phyloP scores from a whole-genome alignment of 1,140 invertebrate species.

The Formica exsecta region DNA sequence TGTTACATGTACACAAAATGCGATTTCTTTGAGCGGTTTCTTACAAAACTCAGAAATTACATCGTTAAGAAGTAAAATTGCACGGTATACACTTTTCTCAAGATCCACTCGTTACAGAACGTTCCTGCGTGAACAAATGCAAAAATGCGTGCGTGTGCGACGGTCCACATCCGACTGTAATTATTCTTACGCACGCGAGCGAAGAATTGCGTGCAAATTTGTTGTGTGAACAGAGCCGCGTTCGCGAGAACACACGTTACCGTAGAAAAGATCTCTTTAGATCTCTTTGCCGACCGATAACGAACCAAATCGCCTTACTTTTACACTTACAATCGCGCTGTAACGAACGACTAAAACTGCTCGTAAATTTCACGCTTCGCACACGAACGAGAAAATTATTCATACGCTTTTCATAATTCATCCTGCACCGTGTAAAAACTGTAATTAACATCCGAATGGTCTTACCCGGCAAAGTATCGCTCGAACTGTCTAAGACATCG shows the following conservation, averaged over 20 bases:
- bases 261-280: slow-evolving; percentile 41
- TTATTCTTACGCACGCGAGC: slow-evolving; percentile 64
- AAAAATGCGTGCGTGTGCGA: slow-evolving; percentile 23
- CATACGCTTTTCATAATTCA: slow-evolving; percentile 54
- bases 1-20: neutral
- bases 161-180: slow-evolving; percentile 40
- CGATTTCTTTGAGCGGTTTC: too few relatives aligned
- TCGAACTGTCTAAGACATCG: slow-evolving; percentile 13
- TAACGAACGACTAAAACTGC: slow-evolving; percentile 39
- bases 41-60: neutral
- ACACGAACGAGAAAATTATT: slow-evolving; percentile 51
- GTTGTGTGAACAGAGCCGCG: slow-evolving; percentile 59
- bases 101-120: slow-evolving; percentile 9
- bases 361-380: slow-evolving; percentile 47
- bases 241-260: slow-evolving; percentile 42
- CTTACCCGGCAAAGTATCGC: slow-evolving; percentile 16
- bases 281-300: slow-evolving; percentile 40
- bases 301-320: slow-evolving; percentile 47
- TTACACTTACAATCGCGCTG: slow-evolving; percentile 15
- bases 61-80: slow-evolving; percentile 20
- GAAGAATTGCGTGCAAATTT: slow-evolving; percentile 63
- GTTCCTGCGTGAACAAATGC: neutral
- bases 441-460: slow-evolving; percentile 30
- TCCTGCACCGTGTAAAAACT: neutral
- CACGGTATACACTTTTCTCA: neutral